Evolutionary conservation across 2,888 invertebrate species (phyloP).

Genomic region (Trachelus troglodyta): DNA sequence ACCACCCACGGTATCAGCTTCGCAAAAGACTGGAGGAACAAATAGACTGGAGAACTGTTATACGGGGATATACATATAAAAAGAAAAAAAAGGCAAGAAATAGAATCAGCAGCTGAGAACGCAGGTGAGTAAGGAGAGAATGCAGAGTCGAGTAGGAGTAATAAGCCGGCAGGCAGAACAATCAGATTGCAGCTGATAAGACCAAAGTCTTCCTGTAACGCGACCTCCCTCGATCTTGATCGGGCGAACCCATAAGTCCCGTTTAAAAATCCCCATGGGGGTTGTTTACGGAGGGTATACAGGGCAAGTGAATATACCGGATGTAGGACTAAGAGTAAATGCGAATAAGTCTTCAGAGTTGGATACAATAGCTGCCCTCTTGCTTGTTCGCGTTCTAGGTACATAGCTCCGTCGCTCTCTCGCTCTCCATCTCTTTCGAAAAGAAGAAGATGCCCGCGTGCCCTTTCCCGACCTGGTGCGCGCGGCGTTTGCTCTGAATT

Average conservation of each 20-base stretch:
- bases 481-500: not conserved
- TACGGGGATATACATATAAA: not conserved
- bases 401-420: too few relatives aligned
- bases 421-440: not conserved
- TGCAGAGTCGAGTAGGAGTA: conserved; percentile 17
- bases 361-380: not conserved
- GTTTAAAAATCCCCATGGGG: not conserved
- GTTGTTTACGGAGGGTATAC: not conserved
- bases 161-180: conserved; percentile 51
- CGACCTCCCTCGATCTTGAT: conserved; percentile 45
- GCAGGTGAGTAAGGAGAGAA: not conserved
- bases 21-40: not conserved
- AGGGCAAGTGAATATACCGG: not conserved
- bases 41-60: not conserved
- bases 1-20: not conserved
- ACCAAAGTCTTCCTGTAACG: conserved; percentile 55
- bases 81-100: not conserved
- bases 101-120: not conserved
- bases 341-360: not conserved
- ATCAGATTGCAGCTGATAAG: conserved; percentile 55
- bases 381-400: not conserved
- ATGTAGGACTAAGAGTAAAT: not conserved
- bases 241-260: not conserved
- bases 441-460: not conserved
- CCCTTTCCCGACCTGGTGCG: not conserved